Percentiles rank a stretch among this genome's conserved stretches.
Conservation (phyloP, 2,113 vertebrate genomes). For the Passerina amoena region DNA sequence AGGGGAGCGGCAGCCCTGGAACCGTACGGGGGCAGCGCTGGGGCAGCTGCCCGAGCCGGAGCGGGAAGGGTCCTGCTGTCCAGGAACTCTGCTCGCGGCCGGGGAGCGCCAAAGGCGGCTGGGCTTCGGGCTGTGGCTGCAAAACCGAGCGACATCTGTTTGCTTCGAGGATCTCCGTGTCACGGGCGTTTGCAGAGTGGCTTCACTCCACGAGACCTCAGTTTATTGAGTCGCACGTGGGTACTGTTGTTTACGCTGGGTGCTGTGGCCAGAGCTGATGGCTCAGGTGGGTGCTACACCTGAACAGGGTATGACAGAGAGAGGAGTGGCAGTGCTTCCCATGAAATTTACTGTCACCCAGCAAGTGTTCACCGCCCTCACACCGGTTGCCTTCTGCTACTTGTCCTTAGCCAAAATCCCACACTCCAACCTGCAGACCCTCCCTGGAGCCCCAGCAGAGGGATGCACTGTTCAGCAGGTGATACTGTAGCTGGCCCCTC, state of each 20-base stretch:
- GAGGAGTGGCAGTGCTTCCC: neutral
- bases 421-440: neutral
- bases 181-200: accelerated
- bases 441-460: neutral
- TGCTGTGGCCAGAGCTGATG: neutral
- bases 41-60: neutral
- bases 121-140: neutral
- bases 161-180: accelerated
- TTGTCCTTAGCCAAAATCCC: neutral
- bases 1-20: neutral
- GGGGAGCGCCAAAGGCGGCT: neutral
- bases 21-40: accelerated
- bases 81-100: accelerated
- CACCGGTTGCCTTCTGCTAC: neutral
- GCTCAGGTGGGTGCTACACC: neutral
- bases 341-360: accelerated
- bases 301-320: accelerated
- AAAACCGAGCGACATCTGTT: accelerated
- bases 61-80: neutral
- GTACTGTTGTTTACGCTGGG: accelerated
- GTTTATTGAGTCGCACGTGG: accelerated
- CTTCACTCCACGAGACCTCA: accelerated
- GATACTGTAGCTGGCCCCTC: neutral
- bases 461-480: neutral
- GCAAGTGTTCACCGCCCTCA: neutral